Conservation (phyloP, 2,113 vertebrate species). For the Gracilinanus agilis region DNA sequence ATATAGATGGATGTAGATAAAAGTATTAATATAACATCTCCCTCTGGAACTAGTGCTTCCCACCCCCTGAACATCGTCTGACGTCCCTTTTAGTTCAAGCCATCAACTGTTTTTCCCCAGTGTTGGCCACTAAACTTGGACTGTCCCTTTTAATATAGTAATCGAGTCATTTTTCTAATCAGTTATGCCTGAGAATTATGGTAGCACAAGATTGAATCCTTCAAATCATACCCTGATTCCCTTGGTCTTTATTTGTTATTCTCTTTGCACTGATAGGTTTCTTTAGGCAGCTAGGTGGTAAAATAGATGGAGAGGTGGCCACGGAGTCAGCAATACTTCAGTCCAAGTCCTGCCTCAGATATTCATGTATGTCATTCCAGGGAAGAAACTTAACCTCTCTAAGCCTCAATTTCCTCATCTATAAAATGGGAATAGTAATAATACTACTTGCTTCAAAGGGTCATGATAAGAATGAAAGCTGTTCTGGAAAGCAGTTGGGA, state of each 20-base stretch:
- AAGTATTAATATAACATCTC: no score
- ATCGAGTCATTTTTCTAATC: not conserved
- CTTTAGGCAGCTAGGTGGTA: no score
- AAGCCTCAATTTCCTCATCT: not conserved
- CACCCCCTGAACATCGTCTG: no score
- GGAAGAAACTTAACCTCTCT: not conserved
- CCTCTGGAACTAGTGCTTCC: not conserved
- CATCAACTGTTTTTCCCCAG: not conserved
- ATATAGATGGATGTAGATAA: no score
- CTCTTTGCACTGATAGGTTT: not conserved
- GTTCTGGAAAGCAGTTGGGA: not conserved
- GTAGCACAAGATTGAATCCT: not conserved
- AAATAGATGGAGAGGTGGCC: not conserved
- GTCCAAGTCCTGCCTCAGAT: no score
- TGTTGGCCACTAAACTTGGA: not conserved
- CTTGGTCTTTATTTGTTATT: not conserved
- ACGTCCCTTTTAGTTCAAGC: not conserved
- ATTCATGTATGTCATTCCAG: no score
- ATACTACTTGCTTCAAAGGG: not conserved
- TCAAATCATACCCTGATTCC: not conserved
- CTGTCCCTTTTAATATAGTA: not conserved
- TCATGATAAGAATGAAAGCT: not conserved
- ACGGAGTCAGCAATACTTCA: not conserved
- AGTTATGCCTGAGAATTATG: not conserved
- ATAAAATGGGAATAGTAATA: not conserved